A percentile compares a stretch with the other conserved stretches of the same genome.
These are phyloP conservation scores for Tortrix viridana DNA, from an alignment of 2,888 invertebrate genomes.

Conservation along the genomic window DNA sequence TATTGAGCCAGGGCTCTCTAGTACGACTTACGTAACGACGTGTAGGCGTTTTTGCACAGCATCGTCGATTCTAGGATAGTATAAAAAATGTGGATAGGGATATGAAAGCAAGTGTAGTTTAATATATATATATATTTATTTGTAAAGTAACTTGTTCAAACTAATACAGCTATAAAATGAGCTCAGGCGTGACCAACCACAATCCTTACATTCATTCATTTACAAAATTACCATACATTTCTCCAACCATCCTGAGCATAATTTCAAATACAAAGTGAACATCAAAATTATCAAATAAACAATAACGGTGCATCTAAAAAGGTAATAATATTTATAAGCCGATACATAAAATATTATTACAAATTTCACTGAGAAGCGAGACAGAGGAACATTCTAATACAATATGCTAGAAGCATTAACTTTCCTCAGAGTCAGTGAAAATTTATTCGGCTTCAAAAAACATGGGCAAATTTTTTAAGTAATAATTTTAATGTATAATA, in stretches of 20 bases:
- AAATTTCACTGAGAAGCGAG: constrained; percentile 29
- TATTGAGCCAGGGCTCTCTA: not conserved
- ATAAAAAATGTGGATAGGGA: not conserved
- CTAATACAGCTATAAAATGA: constrained; percentile 74
- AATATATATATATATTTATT: constrained; percentile 65
- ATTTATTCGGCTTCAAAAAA: not conserved
- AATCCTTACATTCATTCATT: constrained; percentile 54
- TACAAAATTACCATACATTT: constrained; percentile 56
- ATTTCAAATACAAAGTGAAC: constrained; percentile 67
- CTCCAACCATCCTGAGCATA: constrained; percentile 62
- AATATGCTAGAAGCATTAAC: not conserved
- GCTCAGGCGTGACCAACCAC: constrained; percentile 65
- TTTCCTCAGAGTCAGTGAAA: constrained; percentile 22
- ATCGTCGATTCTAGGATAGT: not conserved
- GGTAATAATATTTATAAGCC: constrained; percentile 66
- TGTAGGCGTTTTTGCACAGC: not conserved
- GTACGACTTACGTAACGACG: too few relatives aligned
- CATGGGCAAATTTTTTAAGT: not conserved
- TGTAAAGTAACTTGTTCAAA: constrained; percentile 74
- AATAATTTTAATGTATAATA: constrained; percentile 46
- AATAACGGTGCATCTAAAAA: constrained; percentile 73
- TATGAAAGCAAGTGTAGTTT: constrained; percentile 23
- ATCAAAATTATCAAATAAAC: constrained; percentile 70
- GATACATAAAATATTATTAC: constrained; percentile 47
- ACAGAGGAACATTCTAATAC: not conserved